A percentile compares a stretch with the other conserved stretches of the same genome.
Conservation (phyloP, 2,888 invertebrate genomes). For the Agrochola lychnidis region DNA sequence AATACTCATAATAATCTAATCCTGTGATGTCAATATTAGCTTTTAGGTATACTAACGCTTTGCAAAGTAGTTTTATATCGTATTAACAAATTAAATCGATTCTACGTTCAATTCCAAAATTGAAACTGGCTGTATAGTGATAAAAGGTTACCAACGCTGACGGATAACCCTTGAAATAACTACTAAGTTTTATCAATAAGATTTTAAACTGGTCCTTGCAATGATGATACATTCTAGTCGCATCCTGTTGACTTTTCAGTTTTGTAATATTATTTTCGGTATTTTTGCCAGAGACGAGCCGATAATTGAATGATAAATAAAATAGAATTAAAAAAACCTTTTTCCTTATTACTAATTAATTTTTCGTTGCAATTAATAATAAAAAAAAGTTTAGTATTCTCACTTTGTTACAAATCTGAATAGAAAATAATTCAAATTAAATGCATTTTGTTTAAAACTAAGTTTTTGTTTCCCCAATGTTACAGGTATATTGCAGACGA, state of each 20-base stretch:
- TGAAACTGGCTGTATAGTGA: constrained; percentile 28
- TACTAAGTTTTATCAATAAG: background rate
- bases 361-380: too few relatives aligned
- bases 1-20: background rate
- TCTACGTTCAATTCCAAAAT: background rate
- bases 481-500: constrained; percentile 93
- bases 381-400: too few relatives aligned
- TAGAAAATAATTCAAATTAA: background rate
- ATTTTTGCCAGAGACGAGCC: too few relatives aligned
- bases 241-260: too few relatives aligned
- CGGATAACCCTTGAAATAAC: constrained; percentile 13
- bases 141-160: constrained; percentile 12
- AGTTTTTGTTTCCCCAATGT: constrained; percentile 17
- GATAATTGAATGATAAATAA: too few relatives aligned
- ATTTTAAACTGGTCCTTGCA: background rate
- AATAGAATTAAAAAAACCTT: too few relatives aligned
- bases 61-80: background rate
- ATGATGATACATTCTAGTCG: background rate
- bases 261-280: too few relatives aligned
- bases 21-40: background rate
- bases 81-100: background rate
- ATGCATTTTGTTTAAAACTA: background rate
- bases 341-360: too few relatives aligned
- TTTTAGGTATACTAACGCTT: too few relatives aligned
- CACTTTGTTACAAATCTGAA: background rate